Percentiles rank a stretch among this genome's conserved stretches.
Conservation (phyloP, 2,113 vertebrate species). For the Sterrhoptilus dennistouni region DNA sequence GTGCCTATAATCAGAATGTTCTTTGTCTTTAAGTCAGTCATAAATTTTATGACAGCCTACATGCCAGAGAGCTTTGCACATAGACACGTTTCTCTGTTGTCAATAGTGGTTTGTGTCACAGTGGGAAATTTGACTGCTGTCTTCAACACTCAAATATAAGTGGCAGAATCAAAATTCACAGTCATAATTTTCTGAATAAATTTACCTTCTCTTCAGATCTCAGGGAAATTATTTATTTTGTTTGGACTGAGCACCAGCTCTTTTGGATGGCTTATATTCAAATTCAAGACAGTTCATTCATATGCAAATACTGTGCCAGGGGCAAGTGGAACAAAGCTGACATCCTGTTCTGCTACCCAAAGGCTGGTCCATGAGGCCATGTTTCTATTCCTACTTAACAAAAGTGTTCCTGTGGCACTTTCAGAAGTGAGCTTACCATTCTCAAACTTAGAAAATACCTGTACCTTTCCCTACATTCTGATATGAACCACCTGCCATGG, state of each 20-base stretch:
- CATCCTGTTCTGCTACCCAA: not conserved
- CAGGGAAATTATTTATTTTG: not conserved
- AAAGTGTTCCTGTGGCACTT: not conserved
- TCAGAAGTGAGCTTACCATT: rapidly evolving
- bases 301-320: not conserved
- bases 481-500: not conserved
- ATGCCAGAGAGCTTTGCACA: not conserved
- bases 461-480: not conserved
- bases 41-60: not conserved
- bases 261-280: not conserved
- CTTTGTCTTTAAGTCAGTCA: not conserved
- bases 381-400: not conserved
- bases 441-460: not conserved
- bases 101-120: not conserved
- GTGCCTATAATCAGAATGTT: not conserved
- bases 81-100: not conserved
- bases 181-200: not conserved
- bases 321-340: not conserved
- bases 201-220: not conserved
- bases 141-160: not conserved
- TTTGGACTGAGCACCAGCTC: not conserved
- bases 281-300: not conserved
- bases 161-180: not conserved
- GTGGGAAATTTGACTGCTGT: slow-evolving; percentile 6
- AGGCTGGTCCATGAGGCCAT: not conserved